phyloP scores from a whole-genome alignment of 37 sponge, comb jelly and placozoan species.

The Agelas oroides region DNA sequence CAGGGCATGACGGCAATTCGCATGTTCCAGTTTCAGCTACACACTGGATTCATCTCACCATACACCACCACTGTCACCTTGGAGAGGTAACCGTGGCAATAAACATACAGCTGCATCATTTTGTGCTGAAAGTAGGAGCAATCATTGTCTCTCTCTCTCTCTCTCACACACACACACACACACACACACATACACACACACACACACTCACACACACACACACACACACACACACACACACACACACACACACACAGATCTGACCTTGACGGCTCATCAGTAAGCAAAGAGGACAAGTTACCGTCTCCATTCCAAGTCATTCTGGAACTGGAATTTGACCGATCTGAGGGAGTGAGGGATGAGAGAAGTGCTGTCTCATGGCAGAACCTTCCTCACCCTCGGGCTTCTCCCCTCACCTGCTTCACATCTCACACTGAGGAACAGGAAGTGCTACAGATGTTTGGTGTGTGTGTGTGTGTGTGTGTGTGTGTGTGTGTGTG shows the following conservation, averaged over 20 bases:
- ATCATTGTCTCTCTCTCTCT: neutral
- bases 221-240: neutral
- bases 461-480: conserved; percentile 51
- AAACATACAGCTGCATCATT: no score
- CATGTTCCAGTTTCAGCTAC: conserved; percentile 90
- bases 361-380: conserved; percentile 18
- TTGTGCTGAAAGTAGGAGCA: neutral
- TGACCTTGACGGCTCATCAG: conserved; percentile 68
- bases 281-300: conserved; percentile 60
- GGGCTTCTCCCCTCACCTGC: conserved; percentile 56
- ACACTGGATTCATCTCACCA: conserved; percentile 81
- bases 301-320: conserved; percentile 73
- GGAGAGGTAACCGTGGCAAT: conserved; percentile 73
- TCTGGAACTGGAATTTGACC: conserved; percentile 48
- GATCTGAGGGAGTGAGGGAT: neutral
- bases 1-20: conserved; percentile 87
- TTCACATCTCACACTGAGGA: conserved; percentile 67
- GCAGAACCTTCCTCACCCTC: conserved; percentile 73
- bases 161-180: neutral
- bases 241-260: conserved; percentile 27
- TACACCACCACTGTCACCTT: conserved; percentile 34
- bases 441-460: conserved; percentile 38
- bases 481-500: neutral
- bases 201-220: neutral
- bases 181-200: neutral